Percentiles rank a stretch among this genome's conserved stretches.
phyloP scores from a whole-genome alignment of 2,888 invertebrate genomes.

The Trissolcus brochymenae region DNA sequence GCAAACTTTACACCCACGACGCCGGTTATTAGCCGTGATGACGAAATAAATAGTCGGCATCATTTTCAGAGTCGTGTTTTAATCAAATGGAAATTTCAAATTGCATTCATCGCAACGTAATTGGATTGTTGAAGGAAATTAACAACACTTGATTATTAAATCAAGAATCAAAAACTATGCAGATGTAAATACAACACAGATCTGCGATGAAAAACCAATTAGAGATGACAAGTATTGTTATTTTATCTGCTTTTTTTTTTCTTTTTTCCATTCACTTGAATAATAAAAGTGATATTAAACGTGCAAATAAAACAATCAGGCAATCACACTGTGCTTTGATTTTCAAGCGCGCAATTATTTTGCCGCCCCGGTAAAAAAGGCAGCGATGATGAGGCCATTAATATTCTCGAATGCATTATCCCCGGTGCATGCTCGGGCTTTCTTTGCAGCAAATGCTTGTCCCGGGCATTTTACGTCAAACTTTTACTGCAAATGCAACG shows the following conservation, averaged over 20 bases:
- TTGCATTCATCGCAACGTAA: too few relatives aligned
- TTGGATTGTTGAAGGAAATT: too few relatives aligned
- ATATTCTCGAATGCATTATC: conserved; percentile 27
- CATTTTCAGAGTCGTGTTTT: not conserved
- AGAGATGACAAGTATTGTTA: not conserved
- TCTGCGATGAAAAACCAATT: too few relatives aligned
- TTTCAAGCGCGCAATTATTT: conserved; percentile 38
- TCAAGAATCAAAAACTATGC: too few relatives aligned
- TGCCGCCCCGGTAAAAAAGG: conserved; percentile 24
- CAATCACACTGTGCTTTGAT: conserved; percentile 29
- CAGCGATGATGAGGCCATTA: conserved; percentile 37
- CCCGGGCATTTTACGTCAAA: conserved; percentile 25
- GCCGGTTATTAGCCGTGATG: conserved; percentile 37
- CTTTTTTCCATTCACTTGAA: not conserved
- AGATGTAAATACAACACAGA: too few relatives aligned
- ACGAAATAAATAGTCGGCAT: conserved; percentile 15
- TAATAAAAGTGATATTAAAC: conserved; percentile 26
- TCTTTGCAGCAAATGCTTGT: conserved; percentile 31
- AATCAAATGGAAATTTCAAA: not conserved
- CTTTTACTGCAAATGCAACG: conserved; percentile 26
- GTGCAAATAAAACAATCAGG: conserved; percentile 29
- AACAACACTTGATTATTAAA: too few relatives aligned
- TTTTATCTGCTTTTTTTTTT: not conserved
- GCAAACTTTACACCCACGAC: conserved; percentile 42
- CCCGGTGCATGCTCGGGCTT: conserved; percentile 2